A percentile compares a stretch with the other conserved stretches of the same genome.
phyloP scores from a whole-genome alignment of 2,797 vertebrate species.

The Chromobotia macracanthus region DNA sequence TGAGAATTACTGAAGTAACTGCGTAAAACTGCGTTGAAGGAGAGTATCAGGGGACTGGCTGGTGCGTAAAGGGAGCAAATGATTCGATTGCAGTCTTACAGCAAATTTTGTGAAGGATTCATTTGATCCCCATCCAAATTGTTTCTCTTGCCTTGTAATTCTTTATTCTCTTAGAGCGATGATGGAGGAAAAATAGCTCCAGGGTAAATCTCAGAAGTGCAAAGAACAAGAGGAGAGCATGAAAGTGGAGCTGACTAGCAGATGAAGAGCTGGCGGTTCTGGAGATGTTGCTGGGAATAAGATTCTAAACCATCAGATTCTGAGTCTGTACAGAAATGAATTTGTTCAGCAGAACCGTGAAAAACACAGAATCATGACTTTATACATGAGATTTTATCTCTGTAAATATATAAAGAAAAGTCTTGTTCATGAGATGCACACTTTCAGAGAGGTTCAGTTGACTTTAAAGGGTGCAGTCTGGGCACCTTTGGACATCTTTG shows the following conservation, averaged over 20 bases:
- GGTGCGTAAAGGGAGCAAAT: conserved; percentile 56
- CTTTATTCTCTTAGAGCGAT: conserved; percentile 76
- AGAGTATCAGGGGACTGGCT: conserved; percentile 23
- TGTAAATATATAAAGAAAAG: too few species aligned
- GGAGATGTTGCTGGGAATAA: conserved; percentile 58
- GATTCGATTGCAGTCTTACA: conserved; percentile 72
- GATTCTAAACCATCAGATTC: conserved; percentile 48
- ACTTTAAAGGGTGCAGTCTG: too few species aligned
- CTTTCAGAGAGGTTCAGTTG: too few species aligned
- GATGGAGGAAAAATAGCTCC: conserved; percentile 73
- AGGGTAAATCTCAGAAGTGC: conserved; percentile 69
- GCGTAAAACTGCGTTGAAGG: conserved; percentile 60
- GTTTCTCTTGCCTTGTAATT: conserved; percentile 77
- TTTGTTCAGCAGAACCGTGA: conserved; percentile 19
- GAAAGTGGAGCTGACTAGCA: conserved; percentile 57
- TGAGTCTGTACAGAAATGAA: conserved; percentile 31
- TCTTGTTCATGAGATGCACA: too few species aligned
- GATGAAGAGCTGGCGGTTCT: conserved; percentile 59
- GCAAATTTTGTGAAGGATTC: conserved; percentile 68
- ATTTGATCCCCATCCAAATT: conserved; percentile 67
- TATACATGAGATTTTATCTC: neutral
- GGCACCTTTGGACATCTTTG: too few species aligned
- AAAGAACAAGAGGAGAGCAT: conserved; percentile 72
- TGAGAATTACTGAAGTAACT: conserved; percentile 62
- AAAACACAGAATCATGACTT: neutral